These are phyloP conservation scores for Pseudococcus viburni DNA, from an alignment of 2,888 invertebrate genomes.

Conservation along the genomic window DNA sequence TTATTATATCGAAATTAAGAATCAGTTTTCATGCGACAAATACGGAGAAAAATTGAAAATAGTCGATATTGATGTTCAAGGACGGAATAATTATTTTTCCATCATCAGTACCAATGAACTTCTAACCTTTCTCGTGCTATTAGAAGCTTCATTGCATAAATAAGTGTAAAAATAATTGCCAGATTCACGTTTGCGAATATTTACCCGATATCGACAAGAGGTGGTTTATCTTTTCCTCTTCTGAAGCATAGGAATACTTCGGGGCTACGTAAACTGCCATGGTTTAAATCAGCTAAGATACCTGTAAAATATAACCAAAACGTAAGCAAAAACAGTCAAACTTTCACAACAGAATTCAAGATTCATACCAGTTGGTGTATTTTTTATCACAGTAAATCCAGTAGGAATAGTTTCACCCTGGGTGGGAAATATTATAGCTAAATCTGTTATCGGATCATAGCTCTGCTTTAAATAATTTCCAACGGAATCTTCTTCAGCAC, in stretches of 20 bases:
- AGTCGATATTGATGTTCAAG: constrained; percentile 36
- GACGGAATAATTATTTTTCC: constrained; percentile 39
- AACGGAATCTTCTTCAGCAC: constrained; percentile 85
- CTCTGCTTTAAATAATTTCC: constrained; percentile 84
- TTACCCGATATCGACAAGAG: constrained; percentile 97
- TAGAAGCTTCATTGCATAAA: not conserved
- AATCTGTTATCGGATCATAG: constrained; percentile 92
- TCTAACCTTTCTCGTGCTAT: constrained; percentile 30
- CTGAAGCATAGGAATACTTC: constrained; percentile 94
- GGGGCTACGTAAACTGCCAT: constrained; percentile 94
- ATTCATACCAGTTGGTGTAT: constrained; percentile 81
- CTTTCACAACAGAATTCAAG: not conserved
- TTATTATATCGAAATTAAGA: not conserved
- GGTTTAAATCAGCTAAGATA: constrained; percentile 94
- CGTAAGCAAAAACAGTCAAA: not conserved
- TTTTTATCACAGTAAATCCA: constrained; percentile 81
- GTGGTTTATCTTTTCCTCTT: constrained; percentile 94
- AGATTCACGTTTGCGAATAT: constrained; percentile 29
- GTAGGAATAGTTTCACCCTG: constrained; percentile 88
- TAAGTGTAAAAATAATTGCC: constrained; percentile 29
- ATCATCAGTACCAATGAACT: constrained; percentile 14
- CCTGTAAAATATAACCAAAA: constrained; percentile 72
- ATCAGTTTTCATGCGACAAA: not conserved
- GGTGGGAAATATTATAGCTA: constrained; percentile 91
- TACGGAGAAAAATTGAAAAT: constrained; percentile 43